Evolutionary conservation across 2,888 invertebrate species (phyloP).

Genomic region (Amphipoea oculea): DNA sequence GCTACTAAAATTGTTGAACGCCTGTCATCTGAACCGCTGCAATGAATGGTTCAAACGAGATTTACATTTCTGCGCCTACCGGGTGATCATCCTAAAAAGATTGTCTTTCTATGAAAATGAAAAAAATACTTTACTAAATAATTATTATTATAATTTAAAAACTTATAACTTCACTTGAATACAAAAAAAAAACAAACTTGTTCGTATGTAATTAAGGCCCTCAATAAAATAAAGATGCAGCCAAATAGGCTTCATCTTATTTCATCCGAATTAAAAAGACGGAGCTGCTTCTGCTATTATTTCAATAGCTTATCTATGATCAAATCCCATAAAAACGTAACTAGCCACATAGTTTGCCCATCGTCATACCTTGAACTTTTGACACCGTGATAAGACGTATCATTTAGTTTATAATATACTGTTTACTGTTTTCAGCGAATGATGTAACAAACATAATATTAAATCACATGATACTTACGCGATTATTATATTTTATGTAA

Average conservation of each 20-base stretch:
- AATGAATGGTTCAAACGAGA: neutral
- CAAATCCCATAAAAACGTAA: constrained; percentile 8
- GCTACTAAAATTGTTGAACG: neutral
- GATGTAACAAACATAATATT: constrained; percentile 70
- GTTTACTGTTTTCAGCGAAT: constrained; percentile 68
- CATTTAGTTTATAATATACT: constrained; percentile 51
- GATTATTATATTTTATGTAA: constrained; percentile 23
- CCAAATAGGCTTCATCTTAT: neutral
- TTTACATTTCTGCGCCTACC: neutral
- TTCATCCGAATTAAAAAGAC: neutral
- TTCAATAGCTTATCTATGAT: neutral
- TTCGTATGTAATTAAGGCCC: neutral
- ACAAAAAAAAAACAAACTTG: neutral
- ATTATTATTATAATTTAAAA: too few relatives aligned
- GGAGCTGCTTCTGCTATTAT: neutral
- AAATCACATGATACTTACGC: constrained; percentile 21
- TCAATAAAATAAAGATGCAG: neutral
- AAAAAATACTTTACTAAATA: too few relatives aligned
- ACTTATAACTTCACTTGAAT: neutral
- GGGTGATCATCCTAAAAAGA: neutral
- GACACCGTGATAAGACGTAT: constrained; percentile 70
- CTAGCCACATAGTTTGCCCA: constrained; percentile 4
- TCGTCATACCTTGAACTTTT: constrained; percentile 66
- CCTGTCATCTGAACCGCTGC: neutral
- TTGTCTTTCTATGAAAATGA: neutral